These are phyloP conservation scores for Dromaius novaehollandiae DNA, from an alignment of 2,113 vertebrate genomes.

Conservation along the genomic window DNA sequence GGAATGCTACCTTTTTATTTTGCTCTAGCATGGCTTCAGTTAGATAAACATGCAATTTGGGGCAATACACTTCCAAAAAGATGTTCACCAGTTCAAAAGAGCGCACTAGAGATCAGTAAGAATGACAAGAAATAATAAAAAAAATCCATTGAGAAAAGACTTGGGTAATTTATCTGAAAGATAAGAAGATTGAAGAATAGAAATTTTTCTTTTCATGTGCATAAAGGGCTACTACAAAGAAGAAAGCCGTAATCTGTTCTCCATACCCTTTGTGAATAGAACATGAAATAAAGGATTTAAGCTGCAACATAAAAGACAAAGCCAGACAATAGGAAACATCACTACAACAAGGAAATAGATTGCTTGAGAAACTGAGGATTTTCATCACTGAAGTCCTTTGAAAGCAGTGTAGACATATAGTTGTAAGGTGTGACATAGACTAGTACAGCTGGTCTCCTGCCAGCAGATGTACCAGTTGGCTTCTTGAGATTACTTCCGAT, in stretches of 20 bases:
- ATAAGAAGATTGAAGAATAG: neutral
- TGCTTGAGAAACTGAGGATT: neutral
- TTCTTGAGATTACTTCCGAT: neutral
- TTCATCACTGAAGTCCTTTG: neutral
- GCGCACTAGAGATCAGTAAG: neutral
- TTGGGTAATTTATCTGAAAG: neutral
- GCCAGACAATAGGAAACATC: neutral
- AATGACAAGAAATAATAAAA: neutral
- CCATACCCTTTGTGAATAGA: neutral
- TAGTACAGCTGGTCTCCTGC: neutral
- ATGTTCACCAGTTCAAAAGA: neutral
- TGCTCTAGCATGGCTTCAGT: neutral
- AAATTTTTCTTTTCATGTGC: neutral
- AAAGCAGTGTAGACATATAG: neutral
- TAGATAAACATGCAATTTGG: fast-evolving
- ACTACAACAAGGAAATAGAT: neutral
- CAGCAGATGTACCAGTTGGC: neutral
- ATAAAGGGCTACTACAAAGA: neutral
- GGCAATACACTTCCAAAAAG: neutral
- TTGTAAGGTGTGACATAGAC: neutral
- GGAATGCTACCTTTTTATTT: neutral
- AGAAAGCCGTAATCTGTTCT: neutral
- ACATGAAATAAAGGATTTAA: neutral
- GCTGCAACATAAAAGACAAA: neutral
- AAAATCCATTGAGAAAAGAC: neutral